Percentiles rank a stretch among this genome's conserved stretches.
These are phyloP conservation scores for Macropus fuliginosus DNA, from an alignment of 2,797 vertebrate species.

Conservation along the genomic window DNA sequence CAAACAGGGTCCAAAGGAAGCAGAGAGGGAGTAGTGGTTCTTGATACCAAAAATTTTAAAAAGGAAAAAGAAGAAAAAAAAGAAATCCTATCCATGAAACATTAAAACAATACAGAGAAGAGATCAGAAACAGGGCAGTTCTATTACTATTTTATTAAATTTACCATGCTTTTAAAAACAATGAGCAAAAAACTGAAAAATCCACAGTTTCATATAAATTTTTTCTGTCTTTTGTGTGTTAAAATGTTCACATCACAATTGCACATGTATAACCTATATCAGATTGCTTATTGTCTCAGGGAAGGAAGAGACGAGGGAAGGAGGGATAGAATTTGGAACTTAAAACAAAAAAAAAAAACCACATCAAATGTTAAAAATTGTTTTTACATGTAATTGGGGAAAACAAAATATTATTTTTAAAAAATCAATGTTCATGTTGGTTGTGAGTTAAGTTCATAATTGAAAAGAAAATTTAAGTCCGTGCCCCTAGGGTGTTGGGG, in stretches of 20 bases:
- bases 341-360: neutral
- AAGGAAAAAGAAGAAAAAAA: neutral
- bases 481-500: neutral
- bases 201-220: neutral
- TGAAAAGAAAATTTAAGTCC: neutral
- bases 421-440: neutral
- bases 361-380: neutral
- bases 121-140: neutral
- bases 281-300: neutral
- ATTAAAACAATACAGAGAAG: neutral
- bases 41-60: neutral
- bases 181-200: neutral
- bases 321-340: neutral
- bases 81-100: neutral
- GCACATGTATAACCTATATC: neutral
- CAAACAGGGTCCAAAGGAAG: neutral
- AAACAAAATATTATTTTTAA: neutral
- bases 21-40: neutral
- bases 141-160: neutral
- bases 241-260: neutral
- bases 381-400: neutral
- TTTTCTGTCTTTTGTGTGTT: neutral
- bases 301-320: neutral
- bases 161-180: neutral
- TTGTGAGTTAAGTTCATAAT: neutral